phyloP scores from a whole-genome alignment of 2,888 invertebrate genomes.

The Autographa gamma region DNA sequence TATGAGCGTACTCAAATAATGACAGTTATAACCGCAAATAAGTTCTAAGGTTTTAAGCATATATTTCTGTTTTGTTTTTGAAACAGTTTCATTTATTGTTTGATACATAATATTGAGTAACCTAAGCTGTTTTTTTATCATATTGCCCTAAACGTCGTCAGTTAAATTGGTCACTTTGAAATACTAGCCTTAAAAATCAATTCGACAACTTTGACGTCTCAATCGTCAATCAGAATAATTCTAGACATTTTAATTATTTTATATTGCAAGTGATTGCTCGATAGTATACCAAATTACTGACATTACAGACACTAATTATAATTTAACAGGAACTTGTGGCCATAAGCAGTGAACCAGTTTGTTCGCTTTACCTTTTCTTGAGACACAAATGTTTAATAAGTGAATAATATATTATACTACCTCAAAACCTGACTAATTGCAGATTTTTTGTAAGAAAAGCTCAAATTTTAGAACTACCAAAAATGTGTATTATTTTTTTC shows the following conservation, averaged over 20 bases:
- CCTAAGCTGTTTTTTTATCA: not conserved
- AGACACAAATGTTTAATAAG: not conserved
- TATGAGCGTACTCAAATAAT: not conserved
- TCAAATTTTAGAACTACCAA: no score
- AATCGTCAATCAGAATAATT: constrained; percentile 5
- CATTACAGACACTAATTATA: constrained; percentile 1
- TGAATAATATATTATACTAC: no score
- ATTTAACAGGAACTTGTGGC: not conserved
- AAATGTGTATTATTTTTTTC: no score
- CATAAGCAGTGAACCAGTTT: not conserved
- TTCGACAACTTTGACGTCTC: not conserved
- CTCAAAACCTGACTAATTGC: no score
- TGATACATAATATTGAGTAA: not conserved
- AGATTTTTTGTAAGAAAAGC: no score
- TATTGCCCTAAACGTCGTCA: not conserved
- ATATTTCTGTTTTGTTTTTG: not conserved
- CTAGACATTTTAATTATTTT: constrained; percentile 2
- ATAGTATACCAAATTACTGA: constrained; percentile 4
- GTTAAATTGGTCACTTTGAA: not conserved
- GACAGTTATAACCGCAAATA: not conserved
- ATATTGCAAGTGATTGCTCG: not conserved
- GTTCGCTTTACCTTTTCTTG: not conserved
- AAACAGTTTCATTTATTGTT: not conserved
- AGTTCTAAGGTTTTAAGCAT: no score
- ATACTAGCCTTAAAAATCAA: not conserved